phyloP scores from a whole-genome alignment of 2,888 invertebrate species.

The Tetranychus truncatus region DNA sequence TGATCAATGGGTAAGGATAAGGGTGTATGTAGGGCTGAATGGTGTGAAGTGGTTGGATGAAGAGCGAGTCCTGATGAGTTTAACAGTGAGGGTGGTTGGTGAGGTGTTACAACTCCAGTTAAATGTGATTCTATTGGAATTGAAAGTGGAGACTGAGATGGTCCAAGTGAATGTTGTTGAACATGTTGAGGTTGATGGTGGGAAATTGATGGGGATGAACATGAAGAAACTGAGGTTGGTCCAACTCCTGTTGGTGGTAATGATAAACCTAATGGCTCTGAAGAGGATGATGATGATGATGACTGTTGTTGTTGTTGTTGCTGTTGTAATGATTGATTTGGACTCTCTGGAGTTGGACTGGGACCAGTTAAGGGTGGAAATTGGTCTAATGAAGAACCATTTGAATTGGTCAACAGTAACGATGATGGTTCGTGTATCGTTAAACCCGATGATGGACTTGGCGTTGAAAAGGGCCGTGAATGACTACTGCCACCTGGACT shows the following conservation, averaged over 20 bases:
- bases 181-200: not conserved
- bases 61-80: no score
- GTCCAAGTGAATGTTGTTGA: not conserved
- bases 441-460: constrained; percentile 14
- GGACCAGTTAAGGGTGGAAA: not conserved
- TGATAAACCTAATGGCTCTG: not conserved
- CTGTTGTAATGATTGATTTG: not conserved
- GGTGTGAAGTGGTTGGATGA: no score
- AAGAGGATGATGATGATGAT: constrained; percentile 10
- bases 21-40: no score
- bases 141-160: no score
- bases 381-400: constrained; percentile 4
- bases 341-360: not conserved
- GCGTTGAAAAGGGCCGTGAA: constrained; percentile 21
- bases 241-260: not conserved
- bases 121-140: no score
- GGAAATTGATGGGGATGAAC: not conserved
- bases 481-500: constrained; percentile 19
- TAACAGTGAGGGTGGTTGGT: no score
- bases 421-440: not conserved
- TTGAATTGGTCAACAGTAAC: not conserved
- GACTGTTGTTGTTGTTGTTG: not conserved
- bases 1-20: no score
- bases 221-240: no score
- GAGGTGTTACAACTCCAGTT: no score